Base-by-base conservation (phyloP, 2,113 vertebrate species). In the Platichthys flesus region DNA sequence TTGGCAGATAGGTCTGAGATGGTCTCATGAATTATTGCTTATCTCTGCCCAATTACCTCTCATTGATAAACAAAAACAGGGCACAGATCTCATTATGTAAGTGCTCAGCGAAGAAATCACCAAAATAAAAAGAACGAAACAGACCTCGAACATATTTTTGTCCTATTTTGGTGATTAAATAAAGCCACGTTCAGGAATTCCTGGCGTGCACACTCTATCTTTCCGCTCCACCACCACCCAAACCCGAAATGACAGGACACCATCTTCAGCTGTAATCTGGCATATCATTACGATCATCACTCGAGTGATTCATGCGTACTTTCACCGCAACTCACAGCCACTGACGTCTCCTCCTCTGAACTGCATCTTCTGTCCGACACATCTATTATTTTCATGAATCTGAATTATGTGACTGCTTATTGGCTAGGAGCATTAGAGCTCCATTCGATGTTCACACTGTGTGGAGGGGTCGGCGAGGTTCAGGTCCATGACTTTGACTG, bases 171-270 rank as follows among this genome's bases (percentile, higher is more conserved):
- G 57, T 51, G 28, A 51, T 82, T 79, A 52, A 68, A 52, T 68
- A 47, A 82, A 81, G 63, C 54, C 35, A n/a, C 31, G 23, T 67
- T 65, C 23, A 76, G 54, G 62, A 56, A 68, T 79, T 77, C 51
- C 47, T 73, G 71, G 79, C 76, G 56, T 54, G n/a, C 69, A 76
- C 67, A 28, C 72, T 67, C 23, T 60, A 8, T 51, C 61, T 71
- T 74, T 82, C 10, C 21, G 20, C 67, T 78, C 64, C 26, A 5
- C 65, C 64, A 67, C 28, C 72, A 20, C 52, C 78, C 67, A 71
- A 83, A 80, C 65, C 79, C 67, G 68, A 63, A 88, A 83, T 87
- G 67, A 90, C 65, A 84, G 81, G 81, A 74, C 64, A 35, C 66
- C 51, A 59, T 78, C 57, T 64, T 75, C 56, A 77, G 76, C 61